Percentiles rank a stretch among this genome's conserved stretches.
These are phyloP conservation scores for Spilogale gracilis DNA, from an alignment of 2,113 vertebrate genomes.

Conservation along the genomic window DNA sequence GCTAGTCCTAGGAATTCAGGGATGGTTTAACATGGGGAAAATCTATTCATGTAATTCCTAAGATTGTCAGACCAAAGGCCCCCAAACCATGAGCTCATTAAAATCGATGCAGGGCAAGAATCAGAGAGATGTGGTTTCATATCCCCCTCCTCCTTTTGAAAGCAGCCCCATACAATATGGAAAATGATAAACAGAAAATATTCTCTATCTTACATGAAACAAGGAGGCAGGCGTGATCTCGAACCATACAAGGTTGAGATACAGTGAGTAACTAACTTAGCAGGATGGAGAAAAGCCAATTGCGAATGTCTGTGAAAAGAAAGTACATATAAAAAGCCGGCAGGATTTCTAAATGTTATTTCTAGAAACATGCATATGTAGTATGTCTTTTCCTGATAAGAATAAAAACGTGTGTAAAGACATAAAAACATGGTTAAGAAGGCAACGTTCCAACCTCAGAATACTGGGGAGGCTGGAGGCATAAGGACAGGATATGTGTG, in stretches of 20 bases:
- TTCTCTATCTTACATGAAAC: not conserved
- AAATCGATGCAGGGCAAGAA: not conserved
- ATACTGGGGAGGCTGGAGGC: not conserved
- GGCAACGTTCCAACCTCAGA: not conserved
- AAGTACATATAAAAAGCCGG: not conserved
- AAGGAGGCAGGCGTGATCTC: not conserved
- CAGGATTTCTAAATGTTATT: not conserved
- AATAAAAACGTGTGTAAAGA: not conserved
- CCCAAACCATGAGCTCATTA: not conserved
- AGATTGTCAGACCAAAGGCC: not conserved
- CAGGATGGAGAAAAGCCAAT: not conserved
- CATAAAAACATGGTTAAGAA: not conserved
- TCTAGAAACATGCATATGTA: not conserved
- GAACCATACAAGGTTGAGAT: not conserved
- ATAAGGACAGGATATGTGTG: not conserved
- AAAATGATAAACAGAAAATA: not conserved
- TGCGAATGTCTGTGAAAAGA: not conserved
- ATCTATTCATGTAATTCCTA: not conserved
- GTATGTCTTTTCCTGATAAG: not conserved
- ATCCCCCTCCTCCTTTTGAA: not conserved
- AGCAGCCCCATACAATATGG: not conserved
- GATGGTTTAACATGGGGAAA: not conserved
- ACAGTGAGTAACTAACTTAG: not conserved
- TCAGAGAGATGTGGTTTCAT: not conserved
- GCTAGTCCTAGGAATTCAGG: constrained; percentile 27